Evolutionary conservation across 2,113 vertebrate species (phyloP), one percentile per base, ranked within the genome.

Genomic region (Channa argus): DNA sequence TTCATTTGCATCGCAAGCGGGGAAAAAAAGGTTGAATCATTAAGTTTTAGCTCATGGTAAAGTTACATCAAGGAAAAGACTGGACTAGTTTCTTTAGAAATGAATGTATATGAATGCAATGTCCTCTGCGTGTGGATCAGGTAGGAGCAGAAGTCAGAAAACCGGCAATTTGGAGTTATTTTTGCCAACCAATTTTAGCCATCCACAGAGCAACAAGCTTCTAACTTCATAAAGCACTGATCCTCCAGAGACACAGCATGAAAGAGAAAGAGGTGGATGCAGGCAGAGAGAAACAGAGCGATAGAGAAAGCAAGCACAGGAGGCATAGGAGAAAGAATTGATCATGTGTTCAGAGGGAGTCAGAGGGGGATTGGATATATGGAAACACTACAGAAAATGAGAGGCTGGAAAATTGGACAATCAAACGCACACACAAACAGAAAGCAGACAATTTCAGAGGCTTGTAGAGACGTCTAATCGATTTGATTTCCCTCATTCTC

Each of bases 331-430:
- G 47, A 65, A 53, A 83, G 78, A 81, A 90, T 77, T 85, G 88
- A 85, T 84, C 61, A 53, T 59, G 50, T 83, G 63, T 76, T 80
- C 44, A 11, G 80, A 47, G 58, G 34, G 77, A 15, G 37, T 59
- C 6, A 7, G 41, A 24, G 4, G 33, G 4, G 47, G 13, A 52
- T 15, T 71, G 78, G 77, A 82, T 71, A 59, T 77, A 87, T 74
- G 65, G 81, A 85, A 87, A 88, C 75, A 79, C 72, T 66, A 67
- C 55, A 74, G 69, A 86, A 88, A 89, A 87, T 68, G 69, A 86
- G 75, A 79, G 67, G 56, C 83, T 71, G 72, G 81, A 88, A 86
- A 87, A 89, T 86, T 90, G 86, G 85, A 88, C 80, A 86, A 89
- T 88, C 84, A 92, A 85, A 85, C 51, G 47, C 66, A 77, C 74